Evolutionary conservation across 2,113 vertebrate species (phyloP).

Genomic region (Cyanoramphus novaezelandiae): DNA sequence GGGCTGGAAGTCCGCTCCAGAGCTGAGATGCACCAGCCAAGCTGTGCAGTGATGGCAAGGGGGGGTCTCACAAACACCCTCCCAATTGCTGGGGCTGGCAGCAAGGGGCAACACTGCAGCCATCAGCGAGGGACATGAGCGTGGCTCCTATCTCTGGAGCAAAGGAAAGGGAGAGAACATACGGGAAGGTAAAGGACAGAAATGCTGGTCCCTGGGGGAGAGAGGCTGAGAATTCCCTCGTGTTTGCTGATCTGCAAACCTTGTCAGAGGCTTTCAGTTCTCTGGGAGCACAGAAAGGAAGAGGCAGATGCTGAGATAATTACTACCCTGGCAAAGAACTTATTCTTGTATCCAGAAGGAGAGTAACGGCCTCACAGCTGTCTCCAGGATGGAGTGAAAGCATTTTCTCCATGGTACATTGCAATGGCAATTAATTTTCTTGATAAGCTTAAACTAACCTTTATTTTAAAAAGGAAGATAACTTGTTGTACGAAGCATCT

Average conservation of each 20-base stretch:
- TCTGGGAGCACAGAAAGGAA: not conserved
- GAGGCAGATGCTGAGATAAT: constrained; percentile 62
- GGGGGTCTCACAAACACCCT: not conserved
- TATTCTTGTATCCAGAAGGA: constrained; percentile 58
- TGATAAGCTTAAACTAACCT: constrained; percentile 69
- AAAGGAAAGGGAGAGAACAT: not conserved
- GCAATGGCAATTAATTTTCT: constrained; percentile 69
- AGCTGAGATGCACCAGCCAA: not conserved
- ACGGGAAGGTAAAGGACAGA: not conserved
- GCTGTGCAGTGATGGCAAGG: rapidly evolving
- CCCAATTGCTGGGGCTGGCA: not conserved
- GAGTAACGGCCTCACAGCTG: constrained; percentile 54
- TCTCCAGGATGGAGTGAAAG: constrained; percentile 36
- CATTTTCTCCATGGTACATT: constrained; percentile 54
- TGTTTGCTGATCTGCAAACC: constrained; percentile 40
- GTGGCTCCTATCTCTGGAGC: not conserved
- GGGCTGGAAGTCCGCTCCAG: not conserved
- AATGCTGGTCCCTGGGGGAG: not conserved
- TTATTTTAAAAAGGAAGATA: constrained; percentile 53
- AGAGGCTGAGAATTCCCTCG: not conserved
- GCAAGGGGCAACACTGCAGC: rapidly evolving
- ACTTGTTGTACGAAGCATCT: constrained; percentile 10
- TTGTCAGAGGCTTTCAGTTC: constrained; percentile 15
- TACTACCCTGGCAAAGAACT: constrained; percentile 53
- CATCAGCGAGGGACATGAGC: rapidly evolving